Evolutionary conservation across 2,888 invertebrate genomes (phyloP).

Genomic region (Lepetodrilus schrolli): DNA sequence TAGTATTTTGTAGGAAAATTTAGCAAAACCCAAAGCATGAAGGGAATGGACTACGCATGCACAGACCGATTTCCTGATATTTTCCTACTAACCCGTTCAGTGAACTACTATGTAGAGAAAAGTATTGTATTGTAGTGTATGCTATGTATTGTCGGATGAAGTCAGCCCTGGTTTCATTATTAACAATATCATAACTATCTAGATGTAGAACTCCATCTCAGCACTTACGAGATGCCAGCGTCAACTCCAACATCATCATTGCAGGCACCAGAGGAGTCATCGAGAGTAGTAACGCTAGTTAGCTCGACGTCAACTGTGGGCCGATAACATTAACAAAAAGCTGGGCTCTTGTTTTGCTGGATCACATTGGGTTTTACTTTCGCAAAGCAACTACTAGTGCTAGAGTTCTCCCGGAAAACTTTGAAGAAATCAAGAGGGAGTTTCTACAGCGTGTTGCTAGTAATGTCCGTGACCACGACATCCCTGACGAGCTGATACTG

Average conservation of each 20-base stretch:
- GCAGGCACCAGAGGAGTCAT: conserved; percentile 27
- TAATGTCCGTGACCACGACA: not conserved
- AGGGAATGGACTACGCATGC: too few relatives aligned
- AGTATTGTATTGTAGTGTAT: too few relatives aligned
- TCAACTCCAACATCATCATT: conserved; percentile 32
- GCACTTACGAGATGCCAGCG: conserved; percentile 24
- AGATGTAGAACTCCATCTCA: conserved; percentile 30
- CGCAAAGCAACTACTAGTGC: not conserved
- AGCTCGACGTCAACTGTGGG: not conserved
- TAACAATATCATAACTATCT: too few relatives aligned
- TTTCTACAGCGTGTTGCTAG: not conserved
- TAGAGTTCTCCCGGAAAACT: not conserved
- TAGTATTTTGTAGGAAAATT: too few relatives aligned
- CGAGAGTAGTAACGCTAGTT: not conserved
- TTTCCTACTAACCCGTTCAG: too few relatives aligned
- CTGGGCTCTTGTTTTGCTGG: not conserved
- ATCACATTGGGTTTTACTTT: not conserved
- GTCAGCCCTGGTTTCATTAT: too few relatives aligned
- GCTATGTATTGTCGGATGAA: too few relatives aligned
- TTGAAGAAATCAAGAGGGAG: not conserved
- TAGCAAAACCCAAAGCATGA: too few relatives aligned
- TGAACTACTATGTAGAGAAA: too few relatives aligned
- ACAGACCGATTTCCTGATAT: too few relatives aligned
- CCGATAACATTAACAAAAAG: not conserved
- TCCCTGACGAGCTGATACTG: not conserved